These are phyloP conservation scores for Anarrhichthys ocellatus DNA, from an alignment of 2,113 vertebrate species.

Conservation along the genomic window DNA sequence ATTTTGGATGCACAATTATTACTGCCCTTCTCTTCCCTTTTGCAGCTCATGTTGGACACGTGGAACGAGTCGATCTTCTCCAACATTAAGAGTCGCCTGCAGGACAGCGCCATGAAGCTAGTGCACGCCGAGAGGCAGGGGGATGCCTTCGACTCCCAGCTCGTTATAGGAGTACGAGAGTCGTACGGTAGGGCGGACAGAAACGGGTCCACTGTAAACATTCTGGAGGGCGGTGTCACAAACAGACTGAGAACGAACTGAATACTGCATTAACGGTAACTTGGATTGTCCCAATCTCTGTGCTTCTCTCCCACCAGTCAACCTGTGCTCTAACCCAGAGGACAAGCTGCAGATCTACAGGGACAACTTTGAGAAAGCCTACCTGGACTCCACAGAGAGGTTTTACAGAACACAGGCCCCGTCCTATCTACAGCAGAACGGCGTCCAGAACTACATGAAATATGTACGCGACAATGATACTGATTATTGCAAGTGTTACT, in stretches of 20 bases:
- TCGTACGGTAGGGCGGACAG: conserved; percentile 88
- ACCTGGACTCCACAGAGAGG: conserved; percentile 97
- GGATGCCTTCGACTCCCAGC: conserved; percentile 97
- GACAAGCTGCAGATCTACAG: conserved; percentile 99
- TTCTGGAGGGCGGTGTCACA: neutral
- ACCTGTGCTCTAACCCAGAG: conserved; percentile 97
- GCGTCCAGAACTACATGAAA: conserved; percentile 99
- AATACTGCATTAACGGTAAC: neutral
- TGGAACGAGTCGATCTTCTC: conserved; percentile 99
- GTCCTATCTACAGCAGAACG: conserved; percentile 97
- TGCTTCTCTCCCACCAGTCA: conserved; percentile 82
- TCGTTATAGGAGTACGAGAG: conserved; percentile 96
- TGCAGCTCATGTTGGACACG: conserved; percentile 96
- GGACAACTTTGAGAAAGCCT: conserved; percentile 99
- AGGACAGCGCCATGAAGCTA: conserved; percentile 98
- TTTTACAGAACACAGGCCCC: conserved; percentile 98
- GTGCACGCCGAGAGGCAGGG: conserved; percentile 95
- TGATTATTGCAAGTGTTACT: neutral
- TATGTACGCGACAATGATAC: conserved; percentile 82
- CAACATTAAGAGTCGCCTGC: conserved; percentile 97
- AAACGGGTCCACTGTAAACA: neutral
- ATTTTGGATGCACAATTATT: neutral
- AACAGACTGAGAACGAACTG: neutral
- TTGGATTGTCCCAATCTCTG: neutral
- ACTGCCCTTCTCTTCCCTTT: neutral